Conservation (phyloP, 2,888 invertebrate species). For the Globia sparganii region DNA sequence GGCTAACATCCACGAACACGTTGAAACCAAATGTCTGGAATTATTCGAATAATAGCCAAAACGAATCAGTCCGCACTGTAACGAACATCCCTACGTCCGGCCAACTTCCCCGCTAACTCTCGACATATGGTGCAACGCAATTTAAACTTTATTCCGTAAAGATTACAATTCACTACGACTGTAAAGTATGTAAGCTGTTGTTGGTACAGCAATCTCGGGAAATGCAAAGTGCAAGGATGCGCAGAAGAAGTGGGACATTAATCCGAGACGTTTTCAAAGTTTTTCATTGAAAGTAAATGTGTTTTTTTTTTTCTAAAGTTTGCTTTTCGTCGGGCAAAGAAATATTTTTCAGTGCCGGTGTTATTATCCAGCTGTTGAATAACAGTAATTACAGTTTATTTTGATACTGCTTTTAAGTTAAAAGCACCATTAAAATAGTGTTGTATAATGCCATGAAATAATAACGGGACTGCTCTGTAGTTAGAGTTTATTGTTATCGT, state of each 20-base stretch:
- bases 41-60: conserved; percentile 55
- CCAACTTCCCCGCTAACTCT: conserved; percentile 71
- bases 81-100: conserved; percentile 65
- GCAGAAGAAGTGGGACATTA: conserved; percentile 78
- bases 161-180: conserved; percentile 69
- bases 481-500: conserved; percentile 4
- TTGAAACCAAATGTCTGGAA: conserved; percentile 47
- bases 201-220: conserved; percentile 77
- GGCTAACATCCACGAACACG: conserved; percentile 29
- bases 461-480: conserved; percentile 2
- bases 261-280: conserved; percentile 72
- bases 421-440: conserved; percentile 40
- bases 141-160: conserved; percentile 77
- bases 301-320: conserved; percentile 39
- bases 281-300: conserved; percentile 68
- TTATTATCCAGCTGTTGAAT: conserved; percentile 31
- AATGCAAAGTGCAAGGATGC: conserved; percentile 84
- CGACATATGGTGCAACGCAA: conserved; percentile 70
- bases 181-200: conserved; percentile 62
- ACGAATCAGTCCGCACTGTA: conserved; percentile 36
- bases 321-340: conserved; percentile 33
- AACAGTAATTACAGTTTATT: conserved; percentile 54
- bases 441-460: conserved; percentile 3
- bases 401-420: conserved; percentile 40
- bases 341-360: conserved; percentile 42